These are phyloP conservation scores for Micronycteris hirsuta DNA, from an alignment of 2,113 vertebrate genomes.

Conservation along the genomic window DNA sequence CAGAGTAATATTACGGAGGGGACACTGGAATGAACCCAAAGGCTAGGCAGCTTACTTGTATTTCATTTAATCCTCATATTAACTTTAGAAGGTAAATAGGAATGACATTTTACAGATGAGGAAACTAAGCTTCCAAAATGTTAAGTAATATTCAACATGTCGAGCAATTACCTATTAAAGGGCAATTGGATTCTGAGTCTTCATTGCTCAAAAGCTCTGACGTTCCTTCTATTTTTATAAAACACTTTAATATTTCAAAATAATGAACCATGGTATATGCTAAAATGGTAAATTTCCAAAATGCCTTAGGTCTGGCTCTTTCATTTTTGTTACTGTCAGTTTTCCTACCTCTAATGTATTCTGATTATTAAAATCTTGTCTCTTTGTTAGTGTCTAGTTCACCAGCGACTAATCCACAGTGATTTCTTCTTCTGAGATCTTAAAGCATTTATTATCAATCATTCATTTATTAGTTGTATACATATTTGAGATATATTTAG, in stretches of 20 bases:
- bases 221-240: conserved; percentile 15
- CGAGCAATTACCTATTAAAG: not conserved
- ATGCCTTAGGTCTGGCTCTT: not conserved
- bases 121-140: not conserved
- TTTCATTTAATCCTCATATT: not conserved
- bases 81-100: conserved; percentile 4
- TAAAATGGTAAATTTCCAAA: conserved; percentile 20
- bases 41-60: not conserved
- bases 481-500: not conserved
- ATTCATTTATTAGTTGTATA: not conserved
- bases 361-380: conserved; percentile 30
- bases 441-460: conserved; percentile 9
- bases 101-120: not conserved
- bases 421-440: not conserved
- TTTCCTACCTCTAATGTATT: conserved; percentile 19
- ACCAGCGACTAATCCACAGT: not conserved
- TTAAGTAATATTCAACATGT: conserved; percentile 14
- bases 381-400: not conserved
- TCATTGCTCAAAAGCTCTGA: not conserved
- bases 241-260: not conserved
- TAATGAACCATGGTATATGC: not conserved
- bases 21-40: not conserved
- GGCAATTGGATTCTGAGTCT: not conserved
- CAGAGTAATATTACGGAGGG: not conserved
- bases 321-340: conserved; percentile 9